Percentiles rank a stretch among this genome's conserved stretches.
Conservation (phyloP, 2,797 vertebrate genomes). For the Coranthus polyacanthus region DNA sequence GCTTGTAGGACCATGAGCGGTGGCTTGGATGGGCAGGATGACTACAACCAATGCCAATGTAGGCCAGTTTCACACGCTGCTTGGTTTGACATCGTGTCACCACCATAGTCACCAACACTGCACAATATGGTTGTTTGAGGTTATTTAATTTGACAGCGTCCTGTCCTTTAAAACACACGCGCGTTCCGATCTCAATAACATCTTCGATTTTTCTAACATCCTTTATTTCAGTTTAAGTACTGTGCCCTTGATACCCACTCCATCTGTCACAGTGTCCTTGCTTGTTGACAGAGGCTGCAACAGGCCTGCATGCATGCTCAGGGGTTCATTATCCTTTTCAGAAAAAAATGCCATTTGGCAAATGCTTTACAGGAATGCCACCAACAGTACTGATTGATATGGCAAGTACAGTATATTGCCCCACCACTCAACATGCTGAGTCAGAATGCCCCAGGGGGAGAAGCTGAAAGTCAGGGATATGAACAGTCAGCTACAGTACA, state of each 20-base stretch:
- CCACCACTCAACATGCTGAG: constrained; percentile 42
- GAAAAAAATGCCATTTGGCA: constrained; percentile 38
- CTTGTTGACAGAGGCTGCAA: constrained; percentile 25
- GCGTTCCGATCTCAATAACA: constrained; percentile 8
- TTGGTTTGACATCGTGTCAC: constrained; percentile 9
- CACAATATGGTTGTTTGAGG: neutral
- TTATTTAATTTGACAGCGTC: neutral
- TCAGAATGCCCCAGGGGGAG: constrained; percentile 30
- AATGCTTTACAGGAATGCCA: neutral
- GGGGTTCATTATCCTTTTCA: constrained; percentile 19
- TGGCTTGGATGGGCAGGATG: constrained; percentile 15
- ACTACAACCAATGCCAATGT: constrained; percentile 7
- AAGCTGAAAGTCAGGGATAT: constrained; percentile 12
- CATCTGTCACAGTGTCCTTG: constrained; percentile 61
- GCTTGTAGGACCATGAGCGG: neutral
- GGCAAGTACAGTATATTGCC: constrained; percentile 5
- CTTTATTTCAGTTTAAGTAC: constrained; percentile 12
- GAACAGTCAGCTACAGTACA: constrained; percentile 1
- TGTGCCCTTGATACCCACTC: constrained; percentile 25
- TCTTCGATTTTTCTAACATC: constrained; percentile 8
- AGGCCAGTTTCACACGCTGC: constrained; percentile 9
- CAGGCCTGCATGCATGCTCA: constrained; percentile 12
- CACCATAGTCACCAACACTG: neutral
- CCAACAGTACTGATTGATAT: constrained; percentile 17
- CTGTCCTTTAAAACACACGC: neutral